phyloP scores from a whole-genome alignment of 2,888 invertebrate species.

The Opisthograptis luteolata region DNA sequence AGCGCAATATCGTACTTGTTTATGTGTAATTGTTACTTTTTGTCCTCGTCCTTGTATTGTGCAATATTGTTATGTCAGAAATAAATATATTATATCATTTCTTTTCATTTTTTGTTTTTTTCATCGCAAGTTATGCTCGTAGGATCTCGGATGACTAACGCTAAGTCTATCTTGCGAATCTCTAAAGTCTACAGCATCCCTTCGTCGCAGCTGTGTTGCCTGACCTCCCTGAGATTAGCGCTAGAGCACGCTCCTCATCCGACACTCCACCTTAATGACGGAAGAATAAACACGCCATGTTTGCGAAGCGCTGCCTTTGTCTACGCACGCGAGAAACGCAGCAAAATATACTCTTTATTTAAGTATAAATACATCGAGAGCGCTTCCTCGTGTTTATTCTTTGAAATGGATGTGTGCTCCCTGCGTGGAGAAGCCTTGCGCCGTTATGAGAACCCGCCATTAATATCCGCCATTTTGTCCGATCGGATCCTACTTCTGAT shows the following conservation, averaged over 20 bases:
- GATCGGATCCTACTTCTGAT: constrained; percentile 48
- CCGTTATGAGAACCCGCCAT: constrained; percentile 58
- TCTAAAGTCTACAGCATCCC: constrained; percentile 56
- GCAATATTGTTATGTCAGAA: no score
- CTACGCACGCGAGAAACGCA: constrained; percentile 71
- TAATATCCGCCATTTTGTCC: constrained; percentile 65
- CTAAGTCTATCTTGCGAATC: constrained; percentile 45
- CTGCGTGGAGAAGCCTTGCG: constrained; percentile 37
- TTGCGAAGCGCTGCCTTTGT: constrained; percentile 74
- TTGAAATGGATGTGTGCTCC: constrained; percentile 76
- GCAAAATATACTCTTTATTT: constrained; percentile 77
- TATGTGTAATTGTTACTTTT: no score
- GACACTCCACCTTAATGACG: constrained; percentile 79
- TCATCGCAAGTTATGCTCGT: no score
- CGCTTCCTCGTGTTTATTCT: constrained; percentile 77
- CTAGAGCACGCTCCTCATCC: constrained; percentile 61
- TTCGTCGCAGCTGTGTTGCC: constrained; percentile 37
- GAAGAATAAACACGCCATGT: constrained; percentile 75
- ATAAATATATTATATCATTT: no score
- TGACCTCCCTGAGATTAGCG: constrained; percentile 74
- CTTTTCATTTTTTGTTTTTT: no score
- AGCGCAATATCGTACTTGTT: no score
- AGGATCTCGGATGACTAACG: constrained; percentile 18
- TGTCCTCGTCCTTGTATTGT: no score
- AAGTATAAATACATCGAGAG: constrained; percentile 81